phyloP scores from a whole-genome alignment of 2,888 invertebrate genomes.

The Andrena bicolor region DNA sequence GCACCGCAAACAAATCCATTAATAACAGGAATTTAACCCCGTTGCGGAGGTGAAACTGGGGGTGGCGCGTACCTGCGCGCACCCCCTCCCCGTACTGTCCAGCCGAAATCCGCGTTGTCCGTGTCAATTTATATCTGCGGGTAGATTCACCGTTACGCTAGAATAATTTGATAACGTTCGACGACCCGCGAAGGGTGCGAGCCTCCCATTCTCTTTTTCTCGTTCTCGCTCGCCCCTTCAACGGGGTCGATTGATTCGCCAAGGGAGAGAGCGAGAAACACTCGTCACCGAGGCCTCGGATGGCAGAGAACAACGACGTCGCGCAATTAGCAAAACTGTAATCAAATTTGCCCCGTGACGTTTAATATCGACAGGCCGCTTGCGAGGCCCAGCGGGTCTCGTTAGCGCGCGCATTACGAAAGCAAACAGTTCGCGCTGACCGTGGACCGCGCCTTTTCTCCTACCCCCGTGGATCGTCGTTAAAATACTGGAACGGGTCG shows the following conservation, averaged over 20 bases:
- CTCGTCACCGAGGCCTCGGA: conserved; percentile 5
- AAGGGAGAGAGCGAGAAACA: not conserved
- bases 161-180: conserved; percentile 78
- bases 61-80: conserved; percentile 48
- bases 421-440: conserved; percentile 66
- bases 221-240: not conserved
- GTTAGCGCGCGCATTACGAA: conserved; percentile 65
- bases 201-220: conserved; percentile 8
- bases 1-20: conserved; percentile 82
- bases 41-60: conserved; percentile 49
- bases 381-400: conserved; percentile 60
- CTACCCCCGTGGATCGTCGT: not conserved
- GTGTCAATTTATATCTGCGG: conserved; percentile 79
- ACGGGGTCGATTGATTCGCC: conserved; percentile 8
- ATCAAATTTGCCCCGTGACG: conserved; percentile 74
- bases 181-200: not conserved
- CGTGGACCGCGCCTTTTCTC: conserved; percentile 25
- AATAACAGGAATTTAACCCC: conserved; percentile 80
- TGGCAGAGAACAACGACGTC: conserved; percentile 17
- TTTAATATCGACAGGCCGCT: conserved; percentile 68
- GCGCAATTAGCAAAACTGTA: conserved; percentile 78
- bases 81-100: conserved; percentile 39
- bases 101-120: conserved; percentile 66
- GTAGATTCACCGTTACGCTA: conserved; percentile 72
- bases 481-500: conserved; percentile 7